Conservation (phyloP, 2,113 vertebrate genomes). For the Boleophthalmus pectinirostris region DNA sequence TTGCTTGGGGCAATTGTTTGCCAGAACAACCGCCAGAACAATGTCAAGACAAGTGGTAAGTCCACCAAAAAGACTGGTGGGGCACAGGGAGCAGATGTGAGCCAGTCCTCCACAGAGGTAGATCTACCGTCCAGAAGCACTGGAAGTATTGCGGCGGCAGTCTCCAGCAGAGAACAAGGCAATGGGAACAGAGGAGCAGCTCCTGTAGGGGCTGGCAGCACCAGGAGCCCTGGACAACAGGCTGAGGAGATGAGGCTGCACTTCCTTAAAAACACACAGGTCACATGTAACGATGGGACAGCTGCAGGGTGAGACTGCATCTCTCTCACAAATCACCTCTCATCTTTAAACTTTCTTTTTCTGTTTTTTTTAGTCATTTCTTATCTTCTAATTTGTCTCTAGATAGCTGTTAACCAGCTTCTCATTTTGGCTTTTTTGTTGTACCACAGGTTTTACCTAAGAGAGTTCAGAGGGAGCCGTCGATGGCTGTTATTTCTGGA, state of each 20-base stretch:
- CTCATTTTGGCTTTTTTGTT: slow-evolving; percentile 55
- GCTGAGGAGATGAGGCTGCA: slow-evolving; percentile 80
- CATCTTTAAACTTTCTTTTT: neutral
- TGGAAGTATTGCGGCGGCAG: slow-evolving; percentile 10
- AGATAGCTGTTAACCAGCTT: slow-evolving; percentile 26
- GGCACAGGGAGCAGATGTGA: slow-evolving; percentile 42
- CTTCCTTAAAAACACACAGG: slow-evolving; percentile 71
- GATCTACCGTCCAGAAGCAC: slow-evolving; percentile 41
- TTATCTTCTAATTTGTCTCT: slow-evolving; percentile 3
- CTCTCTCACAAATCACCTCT: neutral
- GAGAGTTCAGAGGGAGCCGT: slow-evolving; percentile 80
- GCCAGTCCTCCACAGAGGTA: slow-evolving; percentile 42
- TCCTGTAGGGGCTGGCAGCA: neutral
- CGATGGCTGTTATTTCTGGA: slow-evolving; percentile 81
- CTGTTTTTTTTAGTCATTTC: neutral
- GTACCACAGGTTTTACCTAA: slow-evolving; percentile 75
- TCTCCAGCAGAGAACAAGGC: slow-evolving; percentile 17
- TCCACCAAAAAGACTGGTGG: slow-evolving; percentile 56
- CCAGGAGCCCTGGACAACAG: slow-evolving; percentile 44
- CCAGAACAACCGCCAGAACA: slow-evolving; percentile 64
- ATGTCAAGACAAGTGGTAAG: slow-evolving; percentile 62
- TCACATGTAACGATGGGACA: slow-evolving; percentile 77
- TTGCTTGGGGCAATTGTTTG: slow-evolving; percentile 60
- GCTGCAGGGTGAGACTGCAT: slow-evolving; percentile 68
- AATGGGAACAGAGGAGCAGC: slow-evolving; percentile 15